Base-by-base conservation (phyloP, 2,888 invertebrate genomes). In the Noctua janthina region DNA sequence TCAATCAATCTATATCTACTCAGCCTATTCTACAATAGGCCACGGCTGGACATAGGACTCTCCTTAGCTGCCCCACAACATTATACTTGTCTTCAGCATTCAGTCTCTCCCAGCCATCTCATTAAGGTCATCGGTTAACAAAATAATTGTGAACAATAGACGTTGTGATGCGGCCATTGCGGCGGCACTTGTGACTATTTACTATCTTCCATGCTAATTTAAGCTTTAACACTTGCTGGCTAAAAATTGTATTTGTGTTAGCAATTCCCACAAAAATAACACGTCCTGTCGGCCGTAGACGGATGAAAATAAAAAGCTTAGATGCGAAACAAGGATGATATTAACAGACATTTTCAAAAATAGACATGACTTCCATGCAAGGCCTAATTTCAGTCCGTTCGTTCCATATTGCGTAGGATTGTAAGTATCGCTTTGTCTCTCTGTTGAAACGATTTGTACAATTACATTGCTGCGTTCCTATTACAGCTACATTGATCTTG, bases 401-500 rank as follows among this genome's bases (percentile, higher is more conserved):
- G 66, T 64, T 85, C n/a, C 7, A 66, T 39, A 20, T 75, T 69
- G 82, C 74, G 82, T 85, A 59, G 85, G 84, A 67, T 67, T 64
- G 15, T 71, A 71, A 81, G 39, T 68, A 39, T 15, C n/a, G 43
- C 23, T 73, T 62, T 29, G n/a, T 68, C 67, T 74, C 43, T 64
- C 66, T 23, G 29, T 70, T 51, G 70, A 75, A 83, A 67, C 76
- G 46, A 76, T 78, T 82, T 79, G 70, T 64, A 79, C 74, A 49
- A 80, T 76, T 85, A 83, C 86, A 81, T 83, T 78, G 83, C 72
- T 81, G 79, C 87, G 56, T 76, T 76, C n/a, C 43, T 80, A 86
- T 78, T 76, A 83, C 79, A 79, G 67, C 64, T 67, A 75, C 85
- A 78, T 79, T 83, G 87, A 67, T 87, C 86, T 81, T 74, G 83